phyloP scores from a whole-genome alignment of 2,888 invertebrate genomes.

The Drosophila hamatofila region DNA sequence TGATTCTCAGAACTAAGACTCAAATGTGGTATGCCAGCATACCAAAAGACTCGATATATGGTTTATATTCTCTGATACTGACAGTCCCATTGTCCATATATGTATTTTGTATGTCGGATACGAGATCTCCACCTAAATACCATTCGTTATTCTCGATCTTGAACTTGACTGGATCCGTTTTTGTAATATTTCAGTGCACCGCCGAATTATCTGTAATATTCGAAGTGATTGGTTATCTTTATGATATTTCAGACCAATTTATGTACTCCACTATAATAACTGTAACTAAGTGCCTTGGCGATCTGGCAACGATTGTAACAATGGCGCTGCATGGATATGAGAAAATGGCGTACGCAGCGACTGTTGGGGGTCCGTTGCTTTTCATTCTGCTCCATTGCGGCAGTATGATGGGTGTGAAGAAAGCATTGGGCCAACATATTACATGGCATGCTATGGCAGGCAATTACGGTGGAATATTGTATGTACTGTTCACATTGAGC shows the following conservation, averaged over 20 bases:
- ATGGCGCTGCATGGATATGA: slow-evolving; percentile 56
- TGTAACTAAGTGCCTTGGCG: slow-evolving; percentile 11
- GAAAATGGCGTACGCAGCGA: slow-evolving; percentile 51
- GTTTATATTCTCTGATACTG: slow-evolving; percentile 7
- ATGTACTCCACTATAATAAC: slow-evolving; percentile 40
- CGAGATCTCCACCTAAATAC: slow-evolving; percentile 41
- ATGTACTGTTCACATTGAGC: slow-evolving; percentile 17
- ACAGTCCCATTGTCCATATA: slow-evolving; percentile 31
- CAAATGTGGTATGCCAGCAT: slow-evolving; percentile 30
- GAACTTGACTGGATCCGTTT: slow-evolving; percentile 41
- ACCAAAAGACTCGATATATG: neutral
- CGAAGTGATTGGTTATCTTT: slow-evolving; percentile 30
- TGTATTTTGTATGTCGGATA: slow-evolving; percentile 24
- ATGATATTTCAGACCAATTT: slow-evolving; percentile 28
- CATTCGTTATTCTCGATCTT: slow-evolving; percentile 39
- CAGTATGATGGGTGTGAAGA: slow-evolving; percentile 8
- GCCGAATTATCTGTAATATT: slow-evolving; percentile 40
- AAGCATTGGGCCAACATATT: neutral
- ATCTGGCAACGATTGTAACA: slow-evolving; percentile 26
- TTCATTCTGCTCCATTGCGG: slow-evolving; percentile 18
- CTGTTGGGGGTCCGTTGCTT: slow-evolving; percentile 43
- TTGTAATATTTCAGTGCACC: slow-evolving; percentile 34
- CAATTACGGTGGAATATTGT: slow-evolving; percentile 26
- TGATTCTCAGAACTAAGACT: slow-evolving; percentile 3
- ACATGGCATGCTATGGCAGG: neutral